Conservation (phyloP, 2,888 invertebrate species). For the Pyrochroa serraticornis region DNA sequence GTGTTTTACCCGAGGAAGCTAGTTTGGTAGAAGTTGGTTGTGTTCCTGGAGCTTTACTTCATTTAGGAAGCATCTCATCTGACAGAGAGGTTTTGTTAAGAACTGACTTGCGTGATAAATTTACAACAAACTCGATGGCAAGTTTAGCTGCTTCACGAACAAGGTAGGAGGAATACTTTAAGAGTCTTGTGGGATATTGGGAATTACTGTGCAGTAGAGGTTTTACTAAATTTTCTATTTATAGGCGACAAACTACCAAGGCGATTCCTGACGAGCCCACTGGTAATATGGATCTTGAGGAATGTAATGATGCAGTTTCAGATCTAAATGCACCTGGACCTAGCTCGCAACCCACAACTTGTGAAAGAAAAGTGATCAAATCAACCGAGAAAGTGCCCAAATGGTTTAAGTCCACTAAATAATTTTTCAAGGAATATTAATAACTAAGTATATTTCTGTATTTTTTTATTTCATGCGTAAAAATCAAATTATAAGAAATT, state of each 20-base stretch:
- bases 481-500: too few species aligned
- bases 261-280: slow-evolving; percentile 23
- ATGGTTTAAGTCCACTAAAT: slow-evolving; percentile 53
- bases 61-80: slow-evolving; percentile 67
- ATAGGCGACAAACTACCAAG: slow-evolving; percentile 38
- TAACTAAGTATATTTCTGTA: slow-evolving; percentile 12
- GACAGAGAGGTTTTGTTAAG: slow-evolving; percentile 61
- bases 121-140: slow-evolving; percentile 72
- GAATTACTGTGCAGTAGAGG: slow-evolving; percentile 42
- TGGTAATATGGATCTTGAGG: slow-evolving; percentile 38
- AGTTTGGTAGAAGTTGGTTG: slow-evolving; percentile 75
- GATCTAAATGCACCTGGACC: slow-evolving; percentile 38
- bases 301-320: slow-evolving; percentile 28
- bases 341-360: slow-evolving; percentile 22
- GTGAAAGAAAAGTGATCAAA: slow-evolving; percentile 38
- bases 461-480: background rate
- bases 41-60: slow-evolving; percentile 78
- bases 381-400: slow-evolving; percentile 52
- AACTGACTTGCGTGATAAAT: slow-evolving; percentile 65
- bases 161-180: too few species aligned
- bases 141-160: slow-evolving; percentile 71
- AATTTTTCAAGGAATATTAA: slow-evolving; percentile 18
- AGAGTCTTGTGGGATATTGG: too few species aligned
- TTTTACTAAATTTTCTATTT: slow-evolving; percentile 13
- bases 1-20: slow-evolving; percentile 65